A percentile compares a stretch with the other conserved stretches of the same genome.
Evolutionary conservation across 1,140 invertebrate genomes (phyloP).

Genomic region (Drosophila rufa): DNA sequence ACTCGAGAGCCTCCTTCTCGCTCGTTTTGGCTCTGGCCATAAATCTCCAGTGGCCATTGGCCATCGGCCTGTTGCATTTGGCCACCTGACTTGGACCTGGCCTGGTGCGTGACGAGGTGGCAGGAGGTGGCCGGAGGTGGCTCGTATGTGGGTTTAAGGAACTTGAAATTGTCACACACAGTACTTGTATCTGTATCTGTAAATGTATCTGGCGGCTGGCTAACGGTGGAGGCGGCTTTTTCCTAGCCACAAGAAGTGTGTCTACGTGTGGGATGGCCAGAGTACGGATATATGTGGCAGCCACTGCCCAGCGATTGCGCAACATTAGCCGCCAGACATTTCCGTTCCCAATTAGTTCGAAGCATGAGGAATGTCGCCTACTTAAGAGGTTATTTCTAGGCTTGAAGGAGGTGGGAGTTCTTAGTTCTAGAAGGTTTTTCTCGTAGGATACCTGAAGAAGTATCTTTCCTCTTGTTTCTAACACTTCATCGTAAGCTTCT

Average conservation of each 20-base stretch:
- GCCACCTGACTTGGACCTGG: constrained; percentile 54
- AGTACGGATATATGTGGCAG: constrained; percentile 5
- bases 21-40: constrained; percentile 71
- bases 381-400: background rate
- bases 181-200: constrained; percentile 24
- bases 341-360: constrained; percentile 75
- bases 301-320: constrained; percentile 58
- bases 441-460: background rate
- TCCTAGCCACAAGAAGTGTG: constrained; percentile 8
- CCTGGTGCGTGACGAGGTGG: constrained; percentile 56
- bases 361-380: constrained; percentile 18
- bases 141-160: constrained; percentile 78
- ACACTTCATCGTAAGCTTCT: background rate
- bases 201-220: constrained; percentile 26
- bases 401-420: background rate
- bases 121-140: constrained; percentile 9
- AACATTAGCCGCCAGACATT: constrained; percentile 63
- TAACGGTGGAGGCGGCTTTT: constrained; percentile 64
- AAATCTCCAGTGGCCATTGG: constrained; percentile 63
- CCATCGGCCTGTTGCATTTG: constrained; percentile 27
- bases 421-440: background rate
- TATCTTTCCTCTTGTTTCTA: background rate
- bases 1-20: constrained; percentile 45
- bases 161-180: constrained; percentile 79
- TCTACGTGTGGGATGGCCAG: constrained; percentile 57